These are phyloP conservation scores for Apteryx owenii DNA, from an alignment of 2,113 vertebrate genomes.

Conservation along the genomic window DNA sequence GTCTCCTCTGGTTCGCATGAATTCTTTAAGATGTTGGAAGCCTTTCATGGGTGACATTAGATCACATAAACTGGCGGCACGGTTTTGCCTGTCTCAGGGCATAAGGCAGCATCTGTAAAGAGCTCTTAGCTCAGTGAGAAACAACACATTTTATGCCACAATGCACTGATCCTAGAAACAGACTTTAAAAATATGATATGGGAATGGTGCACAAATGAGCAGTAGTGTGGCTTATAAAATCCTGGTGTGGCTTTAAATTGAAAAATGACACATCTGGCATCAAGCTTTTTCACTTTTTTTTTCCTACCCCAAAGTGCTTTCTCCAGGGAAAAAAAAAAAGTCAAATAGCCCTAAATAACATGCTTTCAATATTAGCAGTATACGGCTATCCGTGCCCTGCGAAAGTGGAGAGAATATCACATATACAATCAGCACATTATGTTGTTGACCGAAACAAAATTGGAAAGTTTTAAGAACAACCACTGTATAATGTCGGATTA, in stretches of 20 bases:
- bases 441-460: constrained; percentile 29
- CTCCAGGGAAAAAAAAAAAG: neutral
- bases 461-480: neutral
- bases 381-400: neutral
- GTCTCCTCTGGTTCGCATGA: neutral
- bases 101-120: neutral
- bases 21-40: neutral
- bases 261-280: constrained; percentile 28
- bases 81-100: neutral
- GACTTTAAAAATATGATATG: neutral
- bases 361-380: neutral
- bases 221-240: constrained; percentile 14
- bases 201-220: neutral
- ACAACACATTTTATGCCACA: neutral
- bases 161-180: neutral
- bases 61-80: neutral
- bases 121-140: neutral
- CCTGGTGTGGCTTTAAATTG: constrained; percentile 18
- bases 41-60: neutral
- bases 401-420: neutral
- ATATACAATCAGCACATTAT: neutral
- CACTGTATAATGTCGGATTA: constrained; percentile 4
- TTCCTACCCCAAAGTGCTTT: neutral
- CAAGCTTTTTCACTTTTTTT: neutral
- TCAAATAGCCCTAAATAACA: constrained; percentile 1